A percentile compares a stretch with the other conserved stretches of the same genome.
Conservation (phyloP, 2,888 invertebrate species). For the Platycnemis pennipes region DNA sequence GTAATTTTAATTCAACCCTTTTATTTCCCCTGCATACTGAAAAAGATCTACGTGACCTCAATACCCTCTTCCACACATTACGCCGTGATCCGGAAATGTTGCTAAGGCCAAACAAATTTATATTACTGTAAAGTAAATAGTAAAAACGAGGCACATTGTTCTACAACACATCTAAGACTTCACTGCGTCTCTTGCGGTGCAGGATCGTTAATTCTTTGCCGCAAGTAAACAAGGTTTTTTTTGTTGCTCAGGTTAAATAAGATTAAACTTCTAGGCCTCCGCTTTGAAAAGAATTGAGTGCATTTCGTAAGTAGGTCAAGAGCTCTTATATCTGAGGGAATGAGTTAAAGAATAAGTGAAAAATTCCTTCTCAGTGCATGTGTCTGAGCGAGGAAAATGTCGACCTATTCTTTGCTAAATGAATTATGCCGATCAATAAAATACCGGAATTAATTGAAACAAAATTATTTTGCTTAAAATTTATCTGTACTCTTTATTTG, state of each 20-base stretch:
- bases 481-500: too few species aligned
- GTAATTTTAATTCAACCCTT: too few species aligned
- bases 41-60: too few species aligned
- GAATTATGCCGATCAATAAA: too few species aligned
- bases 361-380: background rate
- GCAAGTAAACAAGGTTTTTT: background rate
- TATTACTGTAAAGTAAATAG: background rate
- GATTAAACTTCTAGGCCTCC: background rate
- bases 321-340: background rate
- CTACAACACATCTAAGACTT: background rate
- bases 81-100: too few species aligned
- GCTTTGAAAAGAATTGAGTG: background rate
- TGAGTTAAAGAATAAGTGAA: background rate
- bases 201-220: background rate
- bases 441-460: too few species aligned
- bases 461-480: too few species aligned
- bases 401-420: too few species aligned
- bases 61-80: too few species aligned
- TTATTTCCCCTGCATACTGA: too few species aligned
- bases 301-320: constrained; percentile 1
- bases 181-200: background rate
- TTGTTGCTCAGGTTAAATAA: background rate
- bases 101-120: too few species aligned
- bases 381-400: background rate
- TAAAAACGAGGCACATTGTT: background rate